Conservation (phyloP, 1,140 invertebrate genomes). For the Telenomus remus region DNA sequence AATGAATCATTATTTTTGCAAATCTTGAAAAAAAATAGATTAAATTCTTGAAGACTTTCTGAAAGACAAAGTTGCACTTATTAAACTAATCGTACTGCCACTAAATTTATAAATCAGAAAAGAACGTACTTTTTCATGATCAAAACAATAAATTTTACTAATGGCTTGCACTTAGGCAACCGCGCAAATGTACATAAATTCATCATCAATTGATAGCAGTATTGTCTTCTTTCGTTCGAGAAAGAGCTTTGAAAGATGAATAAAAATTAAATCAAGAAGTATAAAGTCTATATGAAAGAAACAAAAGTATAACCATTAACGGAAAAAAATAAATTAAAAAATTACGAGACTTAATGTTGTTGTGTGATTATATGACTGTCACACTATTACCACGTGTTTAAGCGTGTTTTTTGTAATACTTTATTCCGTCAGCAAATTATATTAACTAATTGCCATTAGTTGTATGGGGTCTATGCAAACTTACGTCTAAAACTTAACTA, state of each 20-base stretch:
- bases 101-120: neutral
- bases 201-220: constrained; percentile 40
- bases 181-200: constrained; percentile 17
- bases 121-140: constrained; percentile 46
- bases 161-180: constrained; percentile 5
- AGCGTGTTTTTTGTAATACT: constrained; percentile 28
- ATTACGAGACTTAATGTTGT: constrained; percentile 44
- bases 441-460: constrained; percentile 6
- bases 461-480: constrained; percentile 7
- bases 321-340: constrained; percentile 16
- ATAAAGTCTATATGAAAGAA: neutral
- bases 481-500: constrained; percentile 3
- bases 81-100: neutral
- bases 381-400: constrained; percentile 36
- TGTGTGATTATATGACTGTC: constrained; percentile 24
- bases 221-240: constrained; percentile 32
- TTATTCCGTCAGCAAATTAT: constrained; percentile 13
- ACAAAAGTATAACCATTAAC: neutral
- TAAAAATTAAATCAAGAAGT: neutral
- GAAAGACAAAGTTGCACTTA: neutral
- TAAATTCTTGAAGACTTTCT: neutral
- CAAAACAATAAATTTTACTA: constrained; percentile 16
- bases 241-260: constrained; percentile 21
- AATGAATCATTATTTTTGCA: too few relatives aligned
- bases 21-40: too few relatives aligned